These are phyloP conservation scores for Ptilonorhynchus violaceus DNA, from an alignment of 2,113 vertebrate genomes.

Conservation along the genomic window DNA sequence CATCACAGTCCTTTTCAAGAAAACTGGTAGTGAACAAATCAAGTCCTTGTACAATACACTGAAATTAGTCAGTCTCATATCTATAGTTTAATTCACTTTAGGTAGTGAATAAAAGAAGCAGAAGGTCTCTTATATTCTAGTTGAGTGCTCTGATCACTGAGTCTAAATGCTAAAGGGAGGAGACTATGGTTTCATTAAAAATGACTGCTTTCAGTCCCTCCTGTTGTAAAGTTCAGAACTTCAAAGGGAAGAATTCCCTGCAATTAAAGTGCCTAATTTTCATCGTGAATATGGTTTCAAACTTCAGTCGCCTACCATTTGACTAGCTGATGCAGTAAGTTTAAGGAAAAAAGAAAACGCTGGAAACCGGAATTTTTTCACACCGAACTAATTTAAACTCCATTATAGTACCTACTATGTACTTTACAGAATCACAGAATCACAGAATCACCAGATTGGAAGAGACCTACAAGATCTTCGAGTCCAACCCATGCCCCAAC, in stretches of 20 bases:
- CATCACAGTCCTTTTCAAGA: not conserved
- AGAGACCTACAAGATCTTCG: too few species aligned
- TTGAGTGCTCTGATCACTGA: not conserved
- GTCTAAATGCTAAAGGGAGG: not conserved
- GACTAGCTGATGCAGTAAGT: not conserved
- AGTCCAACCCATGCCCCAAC: too few species aligned
- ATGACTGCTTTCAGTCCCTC: not conserved
- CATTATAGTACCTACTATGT: not conserved
- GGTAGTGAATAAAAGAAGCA: not conserved
- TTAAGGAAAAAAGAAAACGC: not conserved
- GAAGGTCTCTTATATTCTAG: not conserved
- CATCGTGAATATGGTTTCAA: not conserved
- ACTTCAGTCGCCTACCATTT: fast-evolving
- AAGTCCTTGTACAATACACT: not conserved
- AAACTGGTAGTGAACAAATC: not conserved
- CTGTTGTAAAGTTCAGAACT: not conserved
- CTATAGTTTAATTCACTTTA: not conserved
- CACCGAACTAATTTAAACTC: not conserved
- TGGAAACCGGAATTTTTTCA: not conserved
- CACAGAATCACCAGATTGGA: too few species aligned
- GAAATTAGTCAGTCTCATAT: not conserved
- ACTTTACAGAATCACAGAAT: too few species aligned
- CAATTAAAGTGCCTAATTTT: not conserved
- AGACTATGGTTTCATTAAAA: not conserved
- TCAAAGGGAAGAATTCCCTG: not conserved